Base-by-base conservation (phyloP, 2,888 invertebrate genomes). In the Macrophya annulata region DNA sequence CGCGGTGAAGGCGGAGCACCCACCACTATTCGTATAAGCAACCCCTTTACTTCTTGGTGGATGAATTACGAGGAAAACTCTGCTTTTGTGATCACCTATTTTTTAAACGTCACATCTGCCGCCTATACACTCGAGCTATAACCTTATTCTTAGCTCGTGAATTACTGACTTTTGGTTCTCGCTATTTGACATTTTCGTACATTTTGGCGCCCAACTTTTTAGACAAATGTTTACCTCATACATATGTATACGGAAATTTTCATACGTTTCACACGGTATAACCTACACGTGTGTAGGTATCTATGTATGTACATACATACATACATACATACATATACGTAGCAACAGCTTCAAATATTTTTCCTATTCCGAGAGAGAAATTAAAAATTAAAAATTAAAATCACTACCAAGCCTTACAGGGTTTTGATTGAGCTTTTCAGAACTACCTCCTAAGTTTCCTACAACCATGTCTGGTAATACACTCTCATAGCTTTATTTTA, bases 71-170 rank as follows among this genome's bases (percentile, higher is more conserved):
- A 62, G 81, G 17, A n/a, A 62, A 62, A 59, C 25, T 62, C 81
- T 59, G 81, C 81, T 59, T 81, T 43, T 31, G 81, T 62, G 81
- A 81, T 81, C 81, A 81, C 43, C 59, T 62, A 62, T 81, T 81
- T 81, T 81, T 81, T 62, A 59, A 81, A 81, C 81, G 81, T 81
- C 81, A 43, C 59, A 51, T 77, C 55, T 55, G 51, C 79, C 79
- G 48, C 79, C 37, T 51, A 37, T 51, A 48, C 31, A 55, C 77
- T 77, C 77, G 31, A 25, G 77, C 45, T 72, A 43, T 31, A 9
- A 55, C 62, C 62, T 81, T 40, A 9, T 62, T 59, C 79, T 62
- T 6, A 3, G 79, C 37, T 79, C 59, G 79, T 40, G 79, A 51
- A 76, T 51, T 76, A 51, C 48, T 12, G 48, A 74, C 74, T 74